phyloP scores from a whole-genome alignment of 2,113 vertebrate species.

The Oophaga pumilio region DNA sequence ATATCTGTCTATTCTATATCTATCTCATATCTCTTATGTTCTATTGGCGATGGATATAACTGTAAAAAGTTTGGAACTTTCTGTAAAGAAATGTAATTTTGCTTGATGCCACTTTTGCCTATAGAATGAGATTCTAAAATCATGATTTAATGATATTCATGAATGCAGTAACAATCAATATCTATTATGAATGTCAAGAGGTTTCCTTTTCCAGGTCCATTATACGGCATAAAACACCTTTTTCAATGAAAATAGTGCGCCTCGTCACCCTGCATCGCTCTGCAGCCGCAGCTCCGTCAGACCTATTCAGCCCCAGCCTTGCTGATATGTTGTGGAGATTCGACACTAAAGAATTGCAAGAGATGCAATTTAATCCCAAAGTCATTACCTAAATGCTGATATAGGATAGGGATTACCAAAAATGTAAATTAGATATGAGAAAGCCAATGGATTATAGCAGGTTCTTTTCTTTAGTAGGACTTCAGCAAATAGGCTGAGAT shows the following conservation, averaged over 20 bases:
- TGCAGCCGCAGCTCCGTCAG: conserved; percentile 62
- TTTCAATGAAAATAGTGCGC: conserved; percentile 59
- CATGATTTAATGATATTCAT: conserved; percentile 63
- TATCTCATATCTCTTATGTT: not conserved
- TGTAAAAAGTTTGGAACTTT: conserved; percentile 16
- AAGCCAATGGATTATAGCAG: conserved; percentile 75
- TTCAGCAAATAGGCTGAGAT: conserved; percentile 83
- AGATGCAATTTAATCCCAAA: conserved; percentile 78
- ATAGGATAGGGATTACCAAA: conserved; percentile 76
- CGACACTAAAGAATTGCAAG: conserved; percentile 77
- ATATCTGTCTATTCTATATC: not conserved
- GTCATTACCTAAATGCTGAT: conserved; percentile 79
- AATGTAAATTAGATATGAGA: conserved; percentile 85
- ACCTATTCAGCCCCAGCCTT: conserved; percentile 64
- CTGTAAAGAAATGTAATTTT: not conserved
- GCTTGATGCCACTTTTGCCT: conserved; percentile 48
- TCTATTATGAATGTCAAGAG: conserved; percentile 50
- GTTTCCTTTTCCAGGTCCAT: conserved; percentile 62
- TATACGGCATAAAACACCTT: conserved; percentile 66
- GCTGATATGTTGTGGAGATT: conserved; percentile 72
- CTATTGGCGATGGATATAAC: not conserved
- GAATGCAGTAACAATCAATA: conserved; percentile 54
- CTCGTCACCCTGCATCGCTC: not conserved
- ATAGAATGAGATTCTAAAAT: conserved; percentile 57
- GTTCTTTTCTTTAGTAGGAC: conserved; percentile 75